Conservation (phyloP, 2,113 vertebrate species). For the Platichthys flesus region DNA sequence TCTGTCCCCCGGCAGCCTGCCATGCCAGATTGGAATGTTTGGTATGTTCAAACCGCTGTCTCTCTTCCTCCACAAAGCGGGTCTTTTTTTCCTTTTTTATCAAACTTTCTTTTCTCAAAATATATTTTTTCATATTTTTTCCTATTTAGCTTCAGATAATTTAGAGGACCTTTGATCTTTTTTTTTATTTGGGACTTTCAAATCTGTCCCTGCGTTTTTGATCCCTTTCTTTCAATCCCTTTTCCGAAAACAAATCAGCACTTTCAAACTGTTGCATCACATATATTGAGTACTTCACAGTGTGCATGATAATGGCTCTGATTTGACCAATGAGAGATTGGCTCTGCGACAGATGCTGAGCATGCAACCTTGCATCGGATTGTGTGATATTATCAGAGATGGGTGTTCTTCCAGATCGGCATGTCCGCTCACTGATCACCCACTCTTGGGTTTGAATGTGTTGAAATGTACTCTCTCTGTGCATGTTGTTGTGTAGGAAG, state of each 20-base stretch:
- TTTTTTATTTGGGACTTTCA: neutral
- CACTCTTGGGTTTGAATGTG: neutral
- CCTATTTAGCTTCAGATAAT: neutral
- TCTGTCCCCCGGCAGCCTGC: slow-evolving; percentile 89
- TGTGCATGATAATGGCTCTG: slow-evolving; percentile 30
- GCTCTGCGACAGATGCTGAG: slow-evolving; percentile 34
- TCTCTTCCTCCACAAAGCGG: slow-evolving; percentile 12
- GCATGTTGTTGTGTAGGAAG: slow-evolving; percentile 42
- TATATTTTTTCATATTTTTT: neutral
- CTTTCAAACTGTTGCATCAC: slow-evolving; percentile 40
- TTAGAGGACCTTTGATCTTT: too few species aligned
- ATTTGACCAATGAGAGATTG: slow-evolving; percentile 32
- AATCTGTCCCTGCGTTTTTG: neutral
- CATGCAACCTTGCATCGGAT: slow-evolving; percentile 23
- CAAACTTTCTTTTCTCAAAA: neutral
- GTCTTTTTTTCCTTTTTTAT: neutral
- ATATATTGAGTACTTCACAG: neutral
- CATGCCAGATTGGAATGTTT: slow-evolving; percentile 85
- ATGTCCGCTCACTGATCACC: slow-evolving; percentile 10
- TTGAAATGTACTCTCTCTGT: slow-evolving; percentile 33
- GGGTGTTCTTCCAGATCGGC: slow-evolving; percentile 22
- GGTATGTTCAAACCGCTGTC: slow-evolving; percentile 85
- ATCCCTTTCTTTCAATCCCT: neutral
- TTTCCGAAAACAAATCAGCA: slow-evolving; percentile 19
- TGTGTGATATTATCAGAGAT: slow-evolving; percentile 10